Evolutionary conservation across 2,888 invertebrate species (phyloP).

Genomic region (Ethmia dodecea): DNA sequence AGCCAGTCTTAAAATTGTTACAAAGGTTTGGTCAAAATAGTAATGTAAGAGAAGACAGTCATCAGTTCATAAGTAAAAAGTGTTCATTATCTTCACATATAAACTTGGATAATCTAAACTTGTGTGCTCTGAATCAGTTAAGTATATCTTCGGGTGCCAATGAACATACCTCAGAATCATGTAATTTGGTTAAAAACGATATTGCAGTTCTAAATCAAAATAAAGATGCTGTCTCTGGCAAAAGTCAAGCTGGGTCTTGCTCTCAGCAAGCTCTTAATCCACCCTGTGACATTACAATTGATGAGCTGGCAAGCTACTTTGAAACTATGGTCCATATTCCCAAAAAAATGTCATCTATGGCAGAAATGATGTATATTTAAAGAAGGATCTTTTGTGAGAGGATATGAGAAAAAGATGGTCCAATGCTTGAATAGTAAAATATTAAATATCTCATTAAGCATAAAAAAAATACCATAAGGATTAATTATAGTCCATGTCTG

Average conservation of each 20-base stretch:
- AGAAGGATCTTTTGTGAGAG: neutral
- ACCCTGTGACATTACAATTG: slow-evolving; percentile 92
- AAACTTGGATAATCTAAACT: slow-evolving; percentile 42
- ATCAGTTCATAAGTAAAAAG: slow-evolving; percentile 24
- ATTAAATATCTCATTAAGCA: too few relatives aligned
- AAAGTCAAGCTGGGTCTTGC: slow-evolving; percentile 74
- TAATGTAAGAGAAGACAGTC: slow-evolving; percentile 22
- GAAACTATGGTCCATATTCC: slow-evolving; percentile 97
- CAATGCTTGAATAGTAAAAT: too few relatives aligned
- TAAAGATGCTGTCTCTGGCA: slow-evolving; percentile 36
- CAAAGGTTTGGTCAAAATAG: slow-evolving; percentile 32
- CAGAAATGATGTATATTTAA: slow-evolving; percentile 98
- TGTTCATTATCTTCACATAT: slow-evolving; percentile 21
- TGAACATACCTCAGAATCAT: slow-evolving; percentile 20
- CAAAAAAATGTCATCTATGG: slow-evolving; percentile 98
- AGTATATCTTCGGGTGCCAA: slow-evolving; percentile 47
- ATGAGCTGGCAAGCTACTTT: slow-evolving; percentile 96
- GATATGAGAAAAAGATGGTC: too few relatives aligned
- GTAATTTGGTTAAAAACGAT: slow-evolving; percentile 36
- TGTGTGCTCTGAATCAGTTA: slow-evolving; percentile 61
- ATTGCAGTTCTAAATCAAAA: slow-evolving; percentile 29
- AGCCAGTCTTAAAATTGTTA: slow-evolving; percentile 75
- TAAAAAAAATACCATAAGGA: too few relatives aligned
- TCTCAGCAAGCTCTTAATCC: slow-evolving; percentile 88
- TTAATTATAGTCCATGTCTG: too few relatives aligned